Base-by-base conservation (phyloP, 2,113 vertebrate species). In the Chaetodon trifascialis region DNA sequence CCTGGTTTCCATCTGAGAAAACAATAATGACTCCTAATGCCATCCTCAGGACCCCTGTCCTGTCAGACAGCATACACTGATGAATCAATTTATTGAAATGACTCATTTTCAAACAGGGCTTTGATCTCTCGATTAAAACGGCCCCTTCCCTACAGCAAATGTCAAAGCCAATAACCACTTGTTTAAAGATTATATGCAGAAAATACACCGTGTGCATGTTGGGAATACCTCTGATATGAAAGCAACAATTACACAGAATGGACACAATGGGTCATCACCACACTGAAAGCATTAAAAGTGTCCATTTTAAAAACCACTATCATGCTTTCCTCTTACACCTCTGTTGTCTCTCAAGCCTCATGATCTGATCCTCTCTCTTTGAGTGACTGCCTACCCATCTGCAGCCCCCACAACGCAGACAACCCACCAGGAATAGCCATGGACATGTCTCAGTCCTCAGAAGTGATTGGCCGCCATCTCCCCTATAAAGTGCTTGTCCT, bases 1-100 rank as follows among this genome's bases (percentile, higher is more conserved):
- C 74, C 91, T 93, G 89, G 84, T 82, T 90, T 90, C 80, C 87
- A 92, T 93, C 90, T 79, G 49, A 86, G 80, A 72, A 82, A 90
- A 83, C 80, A 88, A 84, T 59, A 89, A 92, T 76, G 76, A 72
- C 77, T 80, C 54, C 30, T 84, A 78, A 80, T 83, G 67, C 83
- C 82, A 77, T 86, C 76, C 76, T 69, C 38, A 47, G 77, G 64
- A 86, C 54, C 46, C 60, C 42, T 51, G 63, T 25, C 59, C 84
- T 62, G 74, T 85, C 82, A 84, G 66, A 85, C 51, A 71, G 81
- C 58, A 83, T 74, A 74, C 49, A 55, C 62, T 54, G 76, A 86
- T 79, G 75, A 67, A 78, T 91, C 85, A 68, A 91, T 91, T 90
- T 81, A 82, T 76, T 75, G 64, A 73, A 88, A 79, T 72, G 51